Conservation (phyloP, 2,113 vertebrate genomes). For the Bos javanicus region DNA sequence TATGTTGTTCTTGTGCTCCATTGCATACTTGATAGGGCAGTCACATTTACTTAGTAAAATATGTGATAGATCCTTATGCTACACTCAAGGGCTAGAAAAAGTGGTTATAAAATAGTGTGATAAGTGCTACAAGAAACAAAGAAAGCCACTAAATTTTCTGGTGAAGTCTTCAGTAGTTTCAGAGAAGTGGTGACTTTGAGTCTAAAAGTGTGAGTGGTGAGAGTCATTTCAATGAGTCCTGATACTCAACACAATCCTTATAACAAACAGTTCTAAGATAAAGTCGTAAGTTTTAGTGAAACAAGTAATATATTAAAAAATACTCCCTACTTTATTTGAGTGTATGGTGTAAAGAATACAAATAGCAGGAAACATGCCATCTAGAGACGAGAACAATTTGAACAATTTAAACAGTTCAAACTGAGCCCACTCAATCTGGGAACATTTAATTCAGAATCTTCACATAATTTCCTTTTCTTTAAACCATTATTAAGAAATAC, state of each 20-base stretch:
- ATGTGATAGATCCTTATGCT: not conserved
- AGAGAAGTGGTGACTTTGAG: not conserved
- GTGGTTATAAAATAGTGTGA: not conserved
- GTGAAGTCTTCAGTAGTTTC: not conserved
- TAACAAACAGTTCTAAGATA: not conserved
- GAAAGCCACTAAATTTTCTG: not conserved
- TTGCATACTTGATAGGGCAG: not conserved
- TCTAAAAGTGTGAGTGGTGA: not conserved
- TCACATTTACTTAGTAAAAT: not conserved
- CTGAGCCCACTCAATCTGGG: constrained; percentile 62
- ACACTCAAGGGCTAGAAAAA: not conserved
- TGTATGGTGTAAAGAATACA: not conserved
- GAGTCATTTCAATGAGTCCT: not conserved
- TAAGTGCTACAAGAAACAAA: not conserved
- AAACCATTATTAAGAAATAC: constrained; percentile 89
- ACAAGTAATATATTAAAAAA: not conserved
- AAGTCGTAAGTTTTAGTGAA: not conserved
- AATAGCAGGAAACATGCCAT: constrained; percentile 37
- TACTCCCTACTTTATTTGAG: constrained; percentile 36
- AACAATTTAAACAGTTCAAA: constrained; percentile 63
- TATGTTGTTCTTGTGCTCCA: not conserved
- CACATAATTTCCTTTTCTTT: constrained; percentile 89
- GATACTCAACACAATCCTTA: not conserved
- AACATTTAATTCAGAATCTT: constrained; percentile 79
- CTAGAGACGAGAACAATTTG: constrained; percentile 44